phyloP scores from a whole-genome alignment of 2,113 vertebrate genomes.

The Zosterops lateralis region DNA sequence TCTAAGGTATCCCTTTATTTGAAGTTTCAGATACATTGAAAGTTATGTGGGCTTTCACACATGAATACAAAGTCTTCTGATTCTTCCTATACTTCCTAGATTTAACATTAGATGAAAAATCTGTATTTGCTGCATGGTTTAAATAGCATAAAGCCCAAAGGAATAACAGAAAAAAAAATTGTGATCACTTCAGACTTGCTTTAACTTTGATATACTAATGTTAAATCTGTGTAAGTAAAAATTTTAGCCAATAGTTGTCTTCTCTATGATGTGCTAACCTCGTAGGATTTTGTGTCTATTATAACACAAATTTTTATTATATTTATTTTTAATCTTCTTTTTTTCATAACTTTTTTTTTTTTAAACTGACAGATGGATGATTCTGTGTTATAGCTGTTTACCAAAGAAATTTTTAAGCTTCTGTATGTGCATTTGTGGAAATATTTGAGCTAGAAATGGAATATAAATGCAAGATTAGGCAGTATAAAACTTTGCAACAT shows the following conservation, averaged over 20 bases:
- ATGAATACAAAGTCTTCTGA: background rate
- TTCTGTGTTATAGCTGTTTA: background rate
- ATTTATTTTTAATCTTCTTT: background rate
- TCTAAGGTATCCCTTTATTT: background rate
- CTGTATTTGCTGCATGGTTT: background rate
- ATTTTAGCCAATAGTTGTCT: background rate
- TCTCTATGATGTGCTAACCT: background rate
- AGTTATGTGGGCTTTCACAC: background rate
- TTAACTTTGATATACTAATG: background rate
- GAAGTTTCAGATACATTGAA: background rate
- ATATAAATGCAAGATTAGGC: background rate
- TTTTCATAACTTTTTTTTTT: background rate
- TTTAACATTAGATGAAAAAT: background rate
- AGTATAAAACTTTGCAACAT: background rate
- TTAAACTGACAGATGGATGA: background rate
- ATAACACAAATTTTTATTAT: background rate
- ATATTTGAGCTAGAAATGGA: background rate
- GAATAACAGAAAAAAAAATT: background rate
- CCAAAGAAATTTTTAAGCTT: fast-evolving
- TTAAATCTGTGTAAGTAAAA: background rate
- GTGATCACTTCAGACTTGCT: background rate
- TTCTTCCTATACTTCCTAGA: background rate
- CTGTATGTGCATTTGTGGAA: background rate
- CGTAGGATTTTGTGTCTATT: background rate
- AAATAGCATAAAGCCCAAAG: background rate